Base-by-base conservation (phyloP, 2,113 vertebrate genomes). In the Herpetotheres cachinnans region DNA sequence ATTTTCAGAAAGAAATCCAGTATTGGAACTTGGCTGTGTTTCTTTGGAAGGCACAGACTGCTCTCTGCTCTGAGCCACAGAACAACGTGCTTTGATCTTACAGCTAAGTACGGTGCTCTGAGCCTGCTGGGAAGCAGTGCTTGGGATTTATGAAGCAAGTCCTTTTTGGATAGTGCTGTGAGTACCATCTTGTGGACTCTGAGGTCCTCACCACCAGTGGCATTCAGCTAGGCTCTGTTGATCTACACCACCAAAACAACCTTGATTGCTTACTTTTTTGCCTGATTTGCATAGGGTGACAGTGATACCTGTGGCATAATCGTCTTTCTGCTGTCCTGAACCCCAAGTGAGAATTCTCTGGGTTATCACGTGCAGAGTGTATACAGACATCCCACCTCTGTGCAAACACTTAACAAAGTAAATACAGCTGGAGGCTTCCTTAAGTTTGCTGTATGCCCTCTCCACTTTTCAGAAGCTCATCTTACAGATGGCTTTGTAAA, bases 131-230 rank as follows among this genome's bases (percentile, higher is more conserved):
- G 71, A 92, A 80, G 6, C 63, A 16, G 21, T 2, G 5, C 19
- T 58, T 61, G 44, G 44, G 52, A 40, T 32, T 82, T 22, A 84
- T 78, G 72, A 4, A 58, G 82, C 30, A 32, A 32, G 15, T 55
- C 18, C 76, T 47, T 67, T 73, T 32, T 93, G 86, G 83, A n/a
- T 38, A 89, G 73, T 80, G 86, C 71, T 49, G 62, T 67, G 86
- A 94, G 83, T 96, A 97, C 95, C 96, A 95, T 72, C 93, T 95
- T 94, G 96, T 95, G 95, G 95, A 46, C 78, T 95, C 70, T 16
- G 5, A 77, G 72, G 21, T 93, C 52, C 72, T 72, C 91, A 54
- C 50, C 52, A 82, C 49, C 30, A 38, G 18, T 56, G 49, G 26
- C 38, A 85, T 73, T 85, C 55, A 70, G 29, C n/a, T 56, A 58